Conservation (phyloP, 2,797 vertebrate genomes). For the Tapera naevia region DNA sequence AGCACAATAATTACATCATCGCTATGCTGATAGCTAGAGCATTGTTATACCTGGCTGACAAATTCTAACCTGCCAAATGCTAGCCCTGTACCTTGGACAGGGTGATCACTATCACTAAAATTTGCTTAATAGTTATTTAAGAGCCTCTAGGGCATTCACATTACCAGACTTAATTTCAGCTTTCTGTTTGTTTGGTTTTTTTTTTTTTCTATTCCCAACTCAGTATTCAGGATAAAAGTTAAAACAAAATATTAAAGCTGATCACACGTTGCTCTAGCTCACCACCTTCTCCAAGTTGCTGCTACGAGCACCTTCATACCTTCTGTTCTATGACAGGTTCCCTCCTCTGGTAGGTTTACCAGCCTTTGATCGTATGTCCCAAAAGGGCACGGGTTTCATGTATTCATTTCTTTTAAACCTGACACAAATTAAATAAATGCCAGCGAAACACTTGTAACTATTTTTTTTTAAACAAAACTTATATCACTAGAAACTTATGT, state of each 20-base stretch:
- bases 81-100: background rate
- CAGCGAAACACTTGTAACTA: background rate
- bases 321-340: background rate
- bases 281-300: background rate
- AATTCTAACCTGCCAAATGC: background rate
- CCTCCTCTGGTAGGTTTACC: background rate
- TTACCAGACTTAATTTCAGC: background rate
- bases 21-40: no score
- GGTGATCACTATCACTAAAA: constrained; percentile 3
- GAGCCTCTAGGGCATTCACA: background rate
- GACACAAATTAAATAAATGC: background rate
- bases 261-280: background rate
- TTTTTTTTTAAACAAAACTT: background rate
- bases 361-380: background rate
- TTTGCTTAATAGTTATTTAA: constrained; percentile 31
- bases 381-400: background rate
- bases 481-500: background rate
- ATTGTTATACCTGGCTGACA: no score
- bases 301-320: background rate
- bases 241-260: background rate
- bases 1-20: constrained; percentile 10
- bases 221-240: background rate
- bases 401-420: background rate
- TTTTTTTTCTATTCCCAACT: background rate
- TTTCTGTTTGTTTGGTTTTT: background rate